Conservation (phyloP, 2,888 invertebrate species). For the Bombylius major region DNA sequence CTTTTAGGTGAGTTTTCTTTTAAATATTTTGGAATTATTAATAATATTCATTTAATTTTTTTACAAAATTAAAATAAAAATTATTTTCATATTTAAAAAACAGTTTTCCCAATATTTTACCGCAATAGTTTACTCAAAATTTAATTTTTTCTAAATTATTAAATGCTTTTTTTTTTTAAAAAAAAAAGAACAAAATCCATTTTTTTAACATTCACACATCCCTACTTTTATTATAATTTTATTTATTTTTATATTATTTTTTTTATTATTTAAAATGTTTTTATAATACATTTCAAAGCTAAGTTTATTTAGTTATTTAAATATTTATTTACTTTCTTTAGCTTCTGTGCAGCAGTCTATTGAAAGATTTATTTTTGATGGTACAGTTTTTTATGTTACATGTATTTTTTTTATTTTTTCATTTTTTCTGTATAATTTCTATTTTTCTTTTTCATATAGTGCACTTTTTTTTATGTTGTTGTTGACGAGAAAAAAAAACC, state of each 20-base stretch:
- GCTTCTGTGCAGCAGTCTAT: slow-evolving; percentile 47
- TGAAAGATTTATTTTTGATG: slow-evolving; percentile 39
- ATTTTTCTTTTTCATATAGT: too few relatives aligned
- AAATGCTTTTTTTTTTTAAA: too few relatives aligned
- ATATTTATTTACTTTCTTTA: slow-evolving; percentile 22
- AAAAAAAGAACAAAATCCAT: too few relatives aligned
- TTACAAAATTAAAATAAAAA: slow-evolving; percentile 12
- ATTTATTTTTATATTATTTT: slow-evolving; percentile 5
- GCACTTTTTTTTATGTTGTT: too few relatives aligned
- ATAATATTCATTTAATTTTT: background rate
- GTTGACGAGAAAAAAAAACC: too few relatives aligned
- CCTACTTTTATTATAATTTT: background rate
- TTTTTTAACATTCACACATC: too few relatives aligned
- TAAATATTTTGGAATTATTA: background rate
- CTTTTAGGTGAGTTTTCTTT: slow-evolving; percentile 46
- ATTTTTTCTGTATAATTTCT: too few relatives aligned
- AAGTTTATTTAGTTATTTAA: background rate
- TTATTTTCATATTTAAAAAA: slow-evolving; percentile 29
- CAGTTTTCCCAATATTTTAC: background rate
- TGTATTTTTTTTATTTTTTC: slow-evolving; percentile 15
- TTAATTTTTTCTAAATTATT: too few relatives aligned
- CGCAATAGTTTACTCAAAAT: too few relatives aligned
- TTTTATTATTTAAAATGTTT: slow-evolving; percentile 2
- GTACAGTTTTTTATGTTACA: slow-evolving; percentile 31
- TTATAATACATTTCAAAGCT: background rate